These are phyloP conservation scores for Hormiphora californensis DNA, from an alignment of 37 sponge, comb jelly and placozoan species.

Conservation along the genomic window DNA sequence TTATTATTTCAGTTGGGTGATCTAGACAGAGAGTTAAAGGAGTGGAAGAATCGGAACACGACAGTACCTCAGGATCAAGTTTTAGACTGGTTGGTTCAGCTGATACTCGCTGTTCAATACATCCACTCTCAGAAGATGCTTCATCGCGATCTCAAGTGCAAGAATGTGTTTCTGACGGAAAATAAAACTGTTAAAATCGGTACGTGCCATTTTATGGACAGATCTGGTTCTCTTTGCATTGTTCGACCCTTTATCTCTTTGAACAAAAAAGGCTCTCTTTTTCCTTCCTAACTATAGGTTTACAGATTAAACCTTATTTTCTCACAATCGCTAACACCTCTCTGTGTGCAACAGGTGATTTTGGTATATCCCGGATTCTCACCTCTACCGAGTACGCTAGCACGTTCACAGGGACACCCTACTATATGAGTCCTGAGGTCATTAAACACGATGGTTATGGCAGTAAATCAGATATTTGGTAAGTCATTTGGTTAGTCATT, in stretches of 20 bases:
- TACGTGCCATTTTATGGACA: neutral
- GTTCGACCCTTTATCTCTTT: too few relatives aligned
- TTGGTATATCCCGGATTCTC: conserved; percentile 91
- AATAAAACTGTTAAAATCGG: conserved; percentile 52
- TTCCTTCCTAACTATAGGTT: neutral
- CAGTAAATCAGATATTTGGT: conserved; percentile 95
- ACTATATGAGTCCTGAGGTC: conserved; percentile 99
- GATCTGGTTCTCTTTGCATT: too few relatives aligned
- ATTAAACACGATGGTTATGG: conserved; percentile 92
- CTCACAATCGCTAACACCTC: too few relatives aligned
- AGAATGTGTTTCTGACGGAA: conserved; percentile 56
- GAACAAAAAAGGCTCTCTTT: too few relatives aligned
- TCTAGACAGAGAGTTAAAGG: conserved; percentile 72
- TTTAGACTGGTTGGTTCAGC: conserved; percentile 93
- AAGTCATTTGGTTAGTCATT: too few relatives aligned
- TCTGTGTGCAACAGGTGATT: conserved; percentile 71
- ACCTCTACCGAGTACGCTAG: conserved; percentile 88
- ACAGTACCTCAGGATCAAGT: conserved; percentile 69
- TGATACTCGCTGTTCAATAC: conserved; percentile 84
- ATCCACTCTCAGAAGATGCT: conserved; percentile 80
- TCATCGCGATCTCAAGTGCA: conserved; percentile 92
- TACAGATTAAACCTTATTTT: too few relatives aligned
- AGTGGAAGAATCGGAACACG: conserved; percentile 58
- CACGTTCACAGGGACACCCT: conserved; percentile 95
- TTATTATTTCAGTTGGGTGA: conserved; percentile 76